phyloP scores from a whole-genome alignment of 1,140 invertebrate species.

The Uloborus diversus region DNA sequence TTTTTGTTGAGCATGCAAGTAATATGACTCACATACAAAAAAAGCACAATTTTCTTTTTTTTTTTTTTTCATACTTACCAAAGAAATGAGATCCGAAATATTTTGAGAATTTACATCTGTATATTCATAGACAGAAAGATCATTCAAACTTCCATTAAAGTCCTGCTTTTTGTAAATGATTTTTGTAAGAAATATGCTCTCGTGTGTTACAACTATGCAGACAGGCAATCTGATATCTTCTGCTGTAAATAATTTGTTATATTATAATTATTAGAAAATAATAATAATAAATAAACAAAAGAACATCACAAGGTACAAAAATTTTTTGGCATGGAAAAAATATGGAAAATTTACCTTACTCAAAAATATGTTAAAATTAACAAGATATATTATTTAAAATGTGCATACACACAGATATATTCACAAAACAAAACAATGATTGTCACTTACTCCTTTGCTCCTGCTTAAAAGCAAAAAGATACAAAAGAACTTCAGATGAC shows the following conservation, averaged over 20 bases:
- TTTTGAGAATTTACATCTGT: constrained; percentile 13
- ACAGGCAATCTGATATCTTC: constrained; percentile 4
- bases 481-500: constrained; percentile 23
- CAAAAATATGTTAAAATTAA: no score
- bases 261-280: no score
- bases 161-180: constrained; percentile 34
- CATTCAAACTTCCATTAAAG: not conserved
- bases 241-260: constrained; percentile 12
- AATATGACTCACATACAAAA: not conserved
- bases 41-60: not conserved
- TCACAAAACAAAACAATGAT: no score
- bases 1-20: not conserved
- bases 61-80: constrained; percentile 2
- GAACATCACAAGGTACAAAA: not conserved
- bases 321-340: no score
- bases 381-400: no score
- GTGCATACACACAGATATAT: no score
- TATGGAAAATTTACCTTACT: no score
- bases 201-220: constrained; percentile 20
- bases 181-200: constrained; percentile 12
- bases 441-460: no score
- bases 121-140: constrained; percentile 7
- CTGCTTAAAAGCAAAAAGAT: constrained; percentile 23
- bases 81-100: constrained; percentile 35
- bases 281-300: no score